Evolutionary conservation across 2,113 vertebrate species (phyloP).

Genomic region (Cephalopholis sonnerati): DNA sequence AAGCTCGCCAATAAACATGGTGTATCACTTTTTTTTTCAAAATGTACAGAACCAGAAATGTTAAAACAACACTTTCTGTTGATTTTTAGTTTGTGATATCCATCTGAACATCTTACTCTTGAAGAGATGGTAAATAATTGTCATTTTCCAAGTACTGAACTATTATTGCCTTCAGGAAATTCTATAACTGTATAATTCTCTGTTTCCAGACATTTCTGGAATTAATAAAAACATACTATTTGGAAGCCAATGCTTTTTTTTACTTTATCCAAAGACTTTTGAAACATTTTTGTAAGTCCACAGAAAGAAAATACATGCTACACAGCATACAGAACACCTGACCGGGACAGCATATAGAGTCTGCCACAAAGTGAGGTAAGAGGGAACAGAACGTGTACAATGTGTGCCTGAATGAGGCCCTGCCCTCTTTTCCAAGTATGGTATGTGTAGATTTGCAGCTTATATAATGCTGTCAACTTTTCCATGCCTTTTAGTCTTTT

Average conservation of each 20-base stretch:
- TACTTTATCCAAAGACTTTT: not conserved
- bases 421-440: conserved; percentile 15
- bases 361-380: not conserved
- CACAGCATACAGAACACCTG: no score
- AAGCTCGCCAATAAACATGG: not conserved
- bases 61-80: not conserved
- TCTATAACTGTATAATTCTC: not conserved
- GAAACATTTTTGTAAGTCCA: not conserved
- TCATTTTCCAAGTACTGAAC: no score
- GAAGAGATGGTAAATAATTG: not conserved
- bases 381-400: conserved; percentile 24
- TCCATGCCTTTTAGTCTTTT: not conserved
- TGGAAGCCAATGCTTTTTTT: not conserved
- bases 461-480: conserved; percentile 28
- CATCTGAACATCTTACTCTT: not conserved
- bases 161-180: no score
- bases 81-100: not conserved
- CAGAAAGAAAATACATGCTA: not conserved
- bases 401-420: conserved; percentile 28
- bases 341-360: not conserved
- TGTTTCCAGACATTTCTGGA: not conserved
- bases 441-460: conserved; percentile 31
- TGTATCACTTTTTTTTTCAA: not conserved
- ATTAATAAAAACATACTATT: not conserved
- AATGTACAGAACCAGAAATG: not conserved